Evolutionary conservation across 2,797 vertebrate genomes (phyloP).

Genomic region (Pipistrellus nathusii): DNA sequence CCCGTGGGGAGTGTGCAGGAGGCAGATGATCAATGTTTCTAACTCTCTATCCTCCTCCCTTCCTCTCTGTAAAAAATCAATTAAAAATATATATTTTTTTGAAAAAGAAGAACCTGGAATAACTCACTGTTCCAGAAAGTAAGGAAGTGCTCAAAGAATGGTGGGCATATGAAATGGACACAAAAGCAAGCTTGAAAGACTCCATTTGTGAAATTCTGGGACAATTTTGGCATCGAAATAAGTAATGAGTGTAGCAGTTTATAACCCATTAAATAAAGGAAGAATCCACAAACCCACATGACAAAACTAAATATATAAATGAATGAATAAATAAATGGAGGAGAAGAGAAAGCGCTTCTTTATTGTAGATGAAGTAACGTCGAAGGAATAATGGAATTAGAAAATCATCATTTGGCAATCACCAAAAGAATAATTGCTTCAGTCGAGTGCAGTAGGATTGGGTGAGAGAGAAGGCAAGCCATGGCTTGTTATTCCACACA

Average conservation of each 20-base stretch:
- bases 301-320: constrained; percentile 33
- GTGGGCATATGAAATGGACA: constrained; percentile 23
- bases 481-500: constrained; percentile 27
- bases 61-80: too few relatives aligned
- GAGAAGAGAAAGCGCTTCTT: background rate
- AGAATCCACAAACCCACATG: constrained; percentile 37
- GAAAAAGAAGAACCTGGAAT: background rate
- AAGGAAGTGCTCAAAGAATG: constrained; percentile 7
- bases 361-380: background rate
- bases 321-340: background rate
- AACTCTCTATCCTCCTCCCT: too few relatives aligned
- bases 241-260: constrained; percentile 25
- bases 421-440: constrained; percentile 24
- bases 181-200: background rate
- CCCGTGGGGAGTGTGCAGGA: too few relatives aligned
- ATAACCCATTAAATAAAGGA: constrained; percentile 47
- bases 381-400: constrained; percentile 51
- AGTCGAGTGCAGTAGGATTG: background rate
- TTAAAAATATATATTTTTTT: too few relatives aligned
- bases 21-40: too few relatives aligned
- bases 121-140: constrained; percentile 6
- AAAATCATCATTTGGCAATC: constrained; percentile 54
- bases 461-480: background rate
- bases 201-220: background rate
- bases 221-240: constrained; percentile 37